phyloP scores from a whole-genome alignment of 2,888 invertebrate species.

The Brachyopa scutellaris region DNA sequence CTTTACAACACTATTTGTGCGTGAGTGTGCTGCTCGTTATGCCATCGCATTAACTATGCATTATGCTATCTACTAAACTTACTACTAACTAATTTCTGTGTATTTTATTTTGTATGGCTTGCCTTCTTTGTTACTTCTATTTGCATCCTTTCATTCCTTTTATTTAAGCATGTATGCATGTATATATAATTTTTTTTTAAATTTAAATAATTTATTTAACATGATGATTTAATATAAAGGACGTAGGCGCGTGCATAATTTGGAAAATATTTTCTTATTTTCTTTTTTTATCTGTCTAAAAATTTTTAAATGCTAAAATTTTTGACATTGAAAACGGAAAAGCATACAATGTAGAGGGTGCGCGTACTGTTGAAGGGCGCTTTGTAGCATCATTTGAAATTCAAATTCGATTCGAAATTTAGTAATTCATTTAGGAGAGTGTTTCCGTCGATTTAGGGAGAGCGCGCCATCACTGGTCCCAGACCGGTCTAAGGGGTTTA shows the following conservation, averaged over 20 bases:
- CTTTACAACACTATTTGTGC: slow-evolving; percentile 82
- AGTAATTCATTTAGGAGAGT: too few relatives aligned
- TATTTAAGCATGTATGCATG: background rate
- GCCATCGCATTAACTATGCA: slow-evolving; percentile 55
- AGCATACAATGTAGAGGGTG: background rate
- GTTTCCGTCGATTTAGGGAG: background rate
- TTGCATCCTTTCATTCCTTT: background rate
- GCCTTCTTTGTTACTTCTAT: background rate
- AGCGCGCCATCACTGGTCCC: background rate
- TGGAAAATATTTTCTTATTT: too few relatives aligned
- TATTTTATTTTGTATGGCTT: background rate
- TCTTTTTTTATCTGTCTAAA: too few relatives aligned
- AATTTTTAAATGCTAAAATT: too few relatives aligned
- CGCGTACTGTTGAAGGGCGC: background rate
- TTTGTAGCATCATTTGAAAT: slow-evolving; percentile 44
- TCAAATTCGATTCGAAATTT: slow-evolving; percentile 28
- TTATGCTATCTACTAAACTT: background rate
- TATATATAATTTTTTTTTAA: background rate
- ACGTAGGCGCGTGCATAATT: too few relatives aligned
- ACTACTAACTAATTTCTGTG: slow-evolving; percentile 13
- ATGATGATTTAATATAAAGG: too few relatives aligned
- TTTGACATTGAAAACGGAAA: background rate
- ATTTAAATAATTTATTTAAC: too few relatives aligned
- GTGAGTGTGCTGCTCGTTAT: slow-evolving; percentile 80
- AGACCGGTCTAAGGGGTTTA: background rate